Evolutionary conservation across 92 coral and sea anemone species (phyloP), one percentile per base, ranked within the genome.

Genomic region (Phymanthus crucifer): DNA sequence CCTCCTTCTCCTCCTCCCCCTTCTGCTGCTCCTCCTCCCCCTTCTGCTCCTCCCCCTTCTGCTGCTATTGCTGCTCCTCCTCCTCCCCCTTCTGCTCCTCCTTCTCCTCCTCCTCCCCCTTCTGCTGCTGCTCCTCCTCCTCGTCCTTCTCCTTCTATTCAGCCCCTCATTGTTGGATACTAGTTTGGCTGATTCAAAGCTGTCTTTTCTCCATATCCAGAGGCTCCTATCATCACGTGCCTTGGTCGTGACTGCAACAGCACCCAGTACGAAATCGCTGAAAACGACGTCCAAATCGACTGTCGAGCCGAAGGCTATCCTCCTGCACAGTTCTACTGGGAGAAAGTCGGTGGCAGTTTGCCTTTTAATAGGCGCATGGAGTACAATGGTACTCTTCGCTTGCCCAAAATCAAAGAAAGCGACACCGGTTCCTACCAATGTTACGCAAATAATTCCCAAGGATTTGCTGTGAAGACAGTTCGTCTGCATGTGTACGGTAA

Each of bases 401-500:
- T 95, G 24, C 70, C 35, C 34, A 1, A 82, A 6, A 80, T 90
- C 23, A 86, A 65, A 43, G 86, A 85, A 52, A 87, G 76, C 58
- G 95, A 95, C 65, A 69, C 92, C 24, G 99, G 99, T 1, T 78
- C 3, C 18, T 95, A 93, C 77, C n/a, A 50, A 45, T 95, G 99
- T 75, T 68, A 68, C 40, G 93, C 98, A 0, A 89, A 93, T 73
- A 95, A 88, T 77, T 33, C 89, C 0, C 24, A 38, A 40, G 97
- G 97, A 18, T 50, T 18, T 6, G 87, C 75, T 6, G 9, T 6
- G 19, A 46, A 57, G 0, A 14, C 23, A 10, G 70, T 90, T 43
- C 34, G 78, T 26, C 86, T 95, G 24, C 78, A 67, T 45, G 99
- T 95, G 36, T 84, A 78, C 87, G 95, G 99, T 95, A 66, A 80